Evolutionary conservation across 2,888 invertebrate species (phyloP).

Genomic region (Lacanobia oleracea): DNA sequence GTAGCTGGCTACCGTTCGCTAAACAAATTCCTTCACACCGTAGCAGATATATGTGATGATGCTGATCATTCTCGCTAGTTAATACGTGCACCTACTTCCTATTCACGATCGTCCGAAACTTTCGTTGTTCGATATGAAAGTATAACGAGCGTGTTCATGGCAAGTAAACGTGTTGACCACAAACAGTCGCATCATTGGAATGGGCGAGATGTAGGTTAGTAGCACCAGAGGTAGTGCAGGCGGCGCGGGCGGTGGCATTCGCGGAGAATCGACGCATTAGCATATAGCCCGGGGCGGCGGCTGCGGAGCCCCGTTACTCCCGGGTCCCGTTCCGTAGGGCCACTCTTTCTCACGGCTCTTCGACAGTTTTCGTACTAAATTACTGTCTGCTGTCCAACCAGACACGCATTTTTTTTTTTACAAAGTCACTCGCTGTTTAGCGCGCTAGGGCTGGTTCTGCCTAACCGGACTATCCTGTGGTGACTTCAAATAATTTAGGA

Average conservation of each 20-base stretch:
- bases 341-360: conserved; percentile 80
- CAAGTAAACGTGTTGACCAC: conserved; percentile 83
- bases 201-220: conserved; percentile 88
- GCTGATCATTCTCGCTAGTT: conserved; percentile 57
- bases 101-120: conserved; percentile 79
- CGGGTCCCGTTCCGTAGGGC: conserved; percentile 83
- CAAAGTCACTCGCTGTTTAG: no score
- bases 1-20: conserved; percentile 52
- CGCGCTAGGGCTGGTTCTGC: no score
- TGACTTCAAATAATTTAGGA: no score
- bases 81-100: conserved; percentile 72
- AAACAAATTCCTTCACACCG: conserved; percentile 51
- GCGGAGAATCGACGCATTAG: conserved; percentile 82
- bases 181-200: conserved; percentile 85
- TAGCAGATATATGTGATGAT: conserved; percentile 47
- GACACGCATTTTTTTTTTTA: conserved; percentile 15
- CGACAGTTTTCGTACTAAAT: conserved; percentile 71
- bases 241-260: conserved; percentile 73
- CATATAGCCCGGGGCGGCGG: conserved; percentile 84
- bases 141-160: conserved; percentile 86
- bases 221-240: conserved; percentile 79
- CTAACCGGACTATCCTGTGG: no score
- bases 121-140: conserved; percentile 88
- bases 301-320: conserved; percentile 81
- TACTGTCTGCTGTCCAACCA: conserved; percentile 43